Conservation (phyloP, 2,113 vertebrate genomes). For the Thunnus thynnus region DNA sequence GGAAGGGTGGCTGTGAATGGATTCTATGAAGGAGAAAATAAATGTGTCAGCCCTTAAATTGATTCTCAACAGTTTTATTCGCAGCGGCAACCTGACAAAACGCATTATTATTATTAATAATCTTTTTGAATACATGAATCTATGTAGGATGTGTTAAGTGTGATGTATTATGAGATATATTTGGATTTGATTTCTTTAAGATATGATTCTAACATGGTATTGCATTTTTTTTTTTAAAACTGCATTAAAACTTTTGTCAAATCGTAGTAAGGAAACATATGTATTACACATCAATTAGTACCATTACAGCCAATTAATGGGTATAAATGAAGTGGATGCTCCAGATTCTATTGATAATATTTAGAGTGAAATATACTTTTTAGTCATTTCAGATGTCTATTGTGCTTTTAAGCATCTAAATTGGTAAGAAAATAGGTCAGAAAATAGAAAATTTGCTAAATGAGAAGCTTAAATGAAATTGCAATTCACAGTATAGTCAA, state of each 20-base stretch:
- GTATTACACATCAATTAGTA: neutral
- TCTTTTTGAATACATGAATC: neutral
- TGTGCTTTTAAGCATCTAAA: slow-evolving; percentile 1
- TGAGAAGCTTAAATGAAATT: neutral
- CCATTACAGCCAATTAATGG: neutral
- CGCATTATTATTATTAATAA: neutral
- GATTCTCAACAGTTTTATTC: slow-evolving; percentile 24
- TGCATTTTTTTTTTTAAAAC: neutral
- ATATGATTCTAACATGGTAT: neutral
- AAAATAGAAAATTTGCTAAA: neutral
- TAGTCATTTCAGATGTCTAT: neutral
- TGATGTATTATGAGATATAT: neutral
- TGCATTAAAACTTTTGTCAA: slow-evolving; percentile 40
- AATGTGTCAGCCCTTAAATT: slow-evolving; percentile 37
- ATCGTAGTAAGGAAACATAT: neutral
- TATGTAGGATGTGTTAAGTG: too few relatives aligned
- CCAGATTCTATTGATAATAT: neutral
- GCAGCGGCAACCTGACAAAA: slow-evolving; percentile 22
- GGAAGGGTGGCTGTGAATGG: slow-evolving; percentile 24
- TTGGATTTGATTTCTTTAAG: neutral
- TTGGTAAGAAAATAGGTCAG: neutral
- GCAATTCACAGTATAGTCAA: neutral
- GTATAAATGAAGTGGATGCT: neutral
- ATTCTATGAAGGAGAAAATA: slow-evolving; percentile 44
- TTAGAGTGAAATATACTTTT: slow-evolving; percentile 1